phyloP scores from a whole-genome alignment of 2,113 vertebrate genomes.

The Felis chaus region DNA sequence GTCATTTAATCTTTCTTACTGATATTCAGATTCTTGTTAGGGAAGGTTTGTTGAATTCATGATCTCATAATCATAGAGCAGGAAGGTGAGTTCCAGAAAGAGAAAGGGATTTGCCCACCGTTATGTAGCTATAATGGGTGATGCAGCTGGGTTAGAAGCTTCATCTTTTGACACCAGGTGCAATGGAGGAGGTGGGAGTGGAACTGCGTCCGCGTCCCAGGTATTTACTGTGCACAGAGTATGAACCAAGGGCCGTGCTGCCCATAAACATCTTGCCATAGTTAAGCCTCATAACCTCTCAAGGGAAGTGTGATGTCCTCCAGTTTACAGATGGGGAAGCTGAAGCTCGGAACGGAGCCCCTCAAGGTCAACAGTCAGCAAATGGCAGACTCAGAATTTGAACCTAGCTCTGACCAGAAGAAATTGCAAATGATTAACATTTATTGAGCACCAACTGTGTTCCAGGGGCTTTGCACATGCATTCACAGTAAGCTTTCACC shows the following conservation, averaged over 20 bases:
- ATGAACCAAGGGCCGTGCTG: background rate
- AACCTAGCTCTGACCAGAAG: background rate
- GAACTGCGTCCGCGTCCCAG: background rate
- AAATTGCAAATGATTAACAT: background rate
- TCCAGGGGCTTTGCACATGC: background rate
- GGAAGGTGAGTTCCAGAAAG: background rate
- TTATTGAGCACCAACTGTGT: background rate
- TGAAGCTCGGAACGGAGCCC: background rate
- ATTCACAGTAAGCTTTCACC: background rate
- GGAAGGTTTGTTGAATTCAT: conserved; percentile 24
- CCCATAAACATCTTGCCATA: background rate
- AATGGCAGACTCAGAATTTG: background rate
- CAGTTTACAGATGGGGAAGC: background rate
- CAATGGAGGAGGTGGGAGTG: too few relatives aligned
- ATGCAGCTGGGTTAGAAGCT: background rate
- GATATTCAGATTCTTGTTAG: background rate
- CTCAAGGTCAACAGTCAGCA: conserved; percentile 6
- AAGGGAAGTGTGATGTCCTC: background rate
- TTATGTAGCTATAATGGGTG: background rate
- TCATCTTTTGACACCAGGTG: background rate
- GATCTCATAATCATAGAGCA: background rate
- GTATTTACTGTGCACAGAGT: background rate
- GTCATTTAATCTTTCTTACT: background rate
- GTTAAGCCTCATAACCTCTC: background rate
- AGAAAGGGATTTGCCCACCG: background rate